Conservation (phyloP, 2,888 invertebrate species). For the Hirtodrosophila alboralis region DNA sequence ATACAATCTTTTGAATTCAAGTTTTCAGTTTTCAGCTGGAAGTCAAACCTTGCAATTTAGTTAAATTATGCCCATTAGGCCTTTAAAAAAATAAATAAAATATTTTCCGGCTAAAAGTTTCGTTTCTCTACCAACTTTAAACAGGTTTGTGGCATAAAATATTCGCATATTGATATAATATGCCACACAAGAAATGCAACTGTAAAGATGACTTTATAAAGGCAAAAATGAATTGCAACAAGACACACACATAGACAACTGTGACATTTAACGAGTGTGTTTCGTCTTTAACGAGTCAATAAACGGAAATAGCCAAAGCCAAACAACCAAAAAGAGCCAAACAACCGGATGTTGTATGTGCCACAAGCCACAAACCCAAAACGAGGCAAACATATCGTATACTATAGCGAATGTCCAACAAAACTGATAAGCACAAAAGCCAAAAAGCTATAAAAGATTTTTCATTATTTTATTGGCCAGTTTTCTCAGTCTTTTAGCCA, state of each 20-base stretch:
- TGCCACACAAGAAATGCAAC: constrained; percentile 22
- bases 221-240: constrained; percentile 44
- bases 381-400: constrained; percentile 3
- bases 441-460: constrained; percentile 27
- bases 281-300: constrained; percentile 61
- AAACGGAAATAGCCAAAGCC: constrained; percentile 66
- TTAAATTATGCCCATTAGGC: too few relatives aligned
- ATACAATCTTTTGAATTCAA: too few relatives aligned
- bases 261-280: constrained; percentile 55
- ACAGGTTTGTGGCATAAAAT: too few relatives aligned
- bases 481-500: constrained; percentile 30
- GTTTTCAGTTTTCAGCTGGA: too few relatives aligned
- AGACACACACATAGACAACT: constrained; percentile 16
- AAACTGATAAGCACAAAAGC: constrained; percentile 45
- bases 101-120: too few relatives aligned
- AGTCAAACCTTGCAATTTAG: too few relatives aligned
- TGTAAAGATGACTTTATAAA: constrained; percentile 28
- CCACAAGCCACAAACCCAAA: constrained; percentile 54
- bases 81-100: too few relatives aligned
- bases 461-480: constrained; percentile 48
- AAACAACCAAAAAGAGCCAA: constrained; percentile 41
- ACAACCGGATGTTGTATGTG: constrained; percentile 73
- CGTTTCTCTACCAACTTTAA: too few relatives aligned
- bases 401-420: constrained; percentile 53
- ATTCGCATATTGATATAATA: neutral